phyloP scores from a whole-genome alignment of 2,113 vertebrate species.

The Macheiramphus alcinus region DNA sequence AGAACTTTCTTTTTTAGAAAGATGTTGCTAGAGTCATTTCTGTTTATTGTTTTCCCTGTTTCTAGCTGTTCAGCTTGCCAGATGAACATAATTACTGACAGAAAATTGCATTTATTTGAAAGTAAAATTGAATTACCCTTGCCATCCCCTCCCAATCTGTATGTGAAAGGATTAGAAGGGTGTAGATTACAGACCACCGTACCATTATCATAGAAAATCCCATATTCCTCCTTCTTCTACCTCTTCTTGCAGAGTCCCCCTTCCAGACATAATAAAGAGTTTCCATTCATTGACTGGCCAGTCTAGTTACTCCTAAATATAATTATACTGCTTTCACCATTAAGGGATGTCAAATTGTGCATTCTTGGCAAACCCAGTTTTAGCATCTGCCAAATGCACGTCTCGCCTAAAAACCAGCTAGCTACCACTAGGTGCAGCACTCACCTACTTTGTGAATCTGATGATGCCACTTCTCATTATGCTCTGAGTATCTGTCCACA shows the following conservation, averaged over 20 bases:
- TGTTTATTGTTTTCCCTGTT: slow-evolving; percentile 24
- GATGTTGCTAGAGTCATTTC: neutral
- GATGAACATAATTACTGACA: slow-evolving; percentile 10
- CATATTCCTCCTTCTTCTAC: neutral
- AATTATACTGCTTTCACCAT: neutral
- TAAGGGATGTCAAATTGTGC: neutral
- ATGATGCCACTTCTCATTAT: neutral
- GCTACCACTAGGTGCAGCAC: neutral
- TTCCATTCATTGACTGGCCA: neutral
- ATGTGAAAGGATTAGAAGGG: neutral
- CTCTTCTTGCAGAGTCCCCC: neutral
- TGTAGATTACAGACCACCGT: neutral
- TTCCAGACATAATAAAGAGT: neutral
- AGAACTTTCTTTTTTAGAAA: neutral
- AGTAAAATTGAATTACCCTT: slow-evolving; percentile 35
- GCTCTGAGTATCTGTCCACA: neutral
- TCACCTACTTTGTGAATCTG: neutral
- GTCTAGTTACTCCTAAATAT: neutral
- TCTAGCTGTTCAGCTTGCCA: slow-evolving; percentile 6
- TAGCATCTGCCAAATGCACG: neutral
- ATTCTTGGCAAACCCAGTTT: neutral
- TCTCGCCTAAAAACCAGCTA: neutral
- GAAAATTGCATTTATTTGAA: slow-evolving; percentile 36
- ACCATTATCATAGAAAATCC: neutral
- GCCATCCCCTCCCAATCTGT: neutral